Evolutionary conservation across 2,888 invertebrate genomes (phyloP).

Genomic region (Drosophila melanosoma): DNA sequence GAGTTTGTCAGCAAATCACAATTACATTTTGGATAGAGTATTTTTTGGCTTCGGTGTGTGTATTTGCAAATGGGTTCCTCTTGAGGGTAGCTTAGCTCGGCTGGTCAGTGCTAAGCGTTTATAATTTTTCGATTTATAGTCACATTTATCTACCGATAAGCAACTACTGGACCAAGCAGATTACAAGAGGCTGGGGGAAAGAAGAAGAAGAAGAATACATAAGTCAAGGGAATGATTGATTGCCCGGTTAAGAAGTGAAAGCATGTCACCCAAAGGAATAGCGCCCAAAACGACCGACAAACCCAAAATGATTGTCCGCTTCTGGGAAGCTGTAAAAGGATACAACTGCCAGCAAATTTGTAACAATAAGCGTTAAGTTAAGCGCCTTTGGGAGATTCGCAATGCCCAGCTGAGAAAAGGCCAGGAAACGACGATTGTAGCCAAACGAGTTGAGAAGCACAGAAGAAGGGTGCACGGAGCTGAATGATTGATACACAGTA

Average conservation of each 20-base stretch:
- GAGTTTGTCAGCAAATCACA: neutral
- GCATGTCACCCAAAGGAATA: constrained; percentile 73
- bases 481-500: constrained; percentile 66
- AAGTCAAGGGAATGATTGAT: constrained; percentile 81
- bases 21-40: constrained; percentile 2
- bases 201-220: constrained; percentile 31
- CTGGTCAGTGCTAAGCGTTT: constrained; percentile 75
- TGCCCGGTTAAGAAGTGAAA: constrained; percentile 66
- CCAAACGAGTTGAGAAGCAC: constrained; percentile 41
- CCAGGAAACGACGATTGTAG: constrained; percentile 45
- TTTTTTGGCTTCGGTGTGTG: constrained; percentile 6
- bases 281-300: neutral
- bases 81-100: constrained; percentile 42
- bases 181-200: constrained; percentile 33
- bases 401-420: constrained; percentile 62
- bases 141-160: constrained; percentile 75
- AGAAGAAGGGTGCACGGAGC: constrained; percentile 25
- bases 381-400: constrained; percentile 73
- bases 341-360: constrained; percentile 71
- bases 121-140: constrained; percentile 84
- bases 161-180: constrained; percentile 47
- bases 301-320: neutral
- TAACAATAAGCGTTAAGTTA: constrained; percentile 75
- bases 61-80: neutral
- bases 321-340: constrained; percentile 54